phyloP scores from a whole-genome alignment of 2,113 vertebrate species.

The Acinonyx jubatus region DNA sequence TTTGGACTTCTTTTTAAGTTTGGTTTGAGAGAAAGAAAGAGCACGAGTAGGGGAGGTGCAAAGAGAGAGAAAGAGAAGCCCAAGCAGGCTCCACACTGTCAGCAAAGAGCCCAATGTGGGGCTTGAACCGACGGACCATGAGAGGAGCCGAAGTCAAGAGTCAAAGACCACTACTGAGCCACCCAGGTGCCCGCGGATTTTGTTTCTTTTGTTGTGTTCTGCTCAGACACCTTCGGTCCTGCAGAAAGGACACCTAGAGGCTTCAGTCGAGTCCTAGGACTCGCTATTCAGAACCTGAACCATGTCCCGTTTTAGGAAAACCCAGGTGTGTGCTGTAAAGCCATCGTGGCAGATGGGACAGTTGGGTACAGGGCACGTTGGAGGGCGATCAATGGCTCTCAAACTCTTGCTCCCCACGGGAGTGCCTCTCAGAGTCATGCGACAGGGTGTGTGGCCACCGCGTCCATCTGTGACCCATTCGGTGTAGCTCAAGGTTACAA shows the following conservation, averaged over 20 bases:
- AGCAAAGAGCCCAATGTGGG: too few relatives aligned
- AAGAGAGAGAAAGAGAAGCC: too few relatives aligned
- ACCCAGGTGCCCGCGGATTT: neutral
- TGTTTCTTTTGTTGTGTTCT: neutral
- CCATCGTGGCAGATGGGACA: fast-evolving
- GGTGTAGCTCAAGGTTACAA: neutral
- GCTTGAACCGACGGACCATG: too few relatives aligned
- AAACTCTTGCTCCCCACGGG: fast-evolving
- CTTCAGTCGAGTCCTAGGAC: fast-evolving
- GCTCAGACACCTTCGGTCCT: neutral
- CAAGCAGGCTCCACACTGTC: too few relatives aligned
- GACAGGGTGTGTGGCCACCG: neutral
- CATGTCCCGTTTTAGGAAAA: neutral
- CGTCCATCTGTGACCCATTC: neutral
- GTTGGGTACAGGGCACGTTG: neutral
- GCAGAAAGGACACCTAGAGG: neutral
- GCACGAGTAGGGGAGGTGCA: too few relatives aligned
- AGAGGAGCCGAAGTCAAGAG: too few relatives aligned
- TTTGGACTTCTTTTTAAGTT: neutral
- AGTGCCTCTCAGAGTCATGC: neutral
- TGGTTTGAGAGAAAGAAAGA: too few relatives aligned
- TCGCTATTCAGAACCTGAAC: neutral
- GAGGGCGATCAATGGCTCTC: neutral
- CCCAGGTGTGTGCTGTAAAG: neutral
- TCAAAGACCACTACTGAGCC: too few relatives aligned